These are phyloP conservation scores for Oscheius sp. DNA, from an alignment of 2,888 invertebrate species.

Conservation along the genomic window DNA sequence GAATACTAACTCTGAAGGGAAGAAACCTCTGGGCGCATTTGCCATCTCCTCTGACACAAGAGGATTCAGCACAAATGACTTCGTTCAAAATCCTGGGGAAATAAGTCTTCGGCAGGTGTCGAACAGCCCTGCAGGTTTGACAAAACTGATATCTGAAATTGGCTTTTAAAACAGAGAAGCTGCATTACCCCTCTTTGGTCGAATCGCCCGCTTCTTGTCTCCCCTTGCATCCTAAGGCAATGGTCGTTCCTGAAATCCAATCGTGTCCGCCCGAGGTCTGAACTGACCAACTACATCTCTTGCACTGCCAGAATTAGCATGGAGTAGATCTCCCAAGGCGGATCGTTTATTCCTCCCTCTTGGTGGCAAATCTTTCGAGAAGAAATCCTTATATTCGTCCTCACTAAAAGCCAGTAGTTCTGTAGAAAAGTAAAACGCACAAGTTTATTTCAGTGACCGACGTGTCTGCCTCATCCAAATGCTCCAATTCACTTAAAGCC, in stretches of 20 bases:
- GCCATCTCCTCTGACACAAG: slow-evolving; percentile 52
- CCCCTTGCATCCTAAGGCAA: slow-evolving; percentile 55
- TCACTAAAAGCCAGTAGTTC: neutral
- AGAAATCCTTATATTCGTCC: too few relatives aligned
- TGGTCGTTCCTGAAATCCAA: slow-evolving; percentile 53
- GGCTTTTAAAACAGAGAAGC: neutral
- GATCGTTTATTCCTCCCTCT: neutral
- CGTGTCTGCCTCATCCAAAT: neutral
- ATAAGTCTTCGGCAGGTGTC: slow-evolving; percentile 48
- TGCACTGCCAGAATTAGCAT: slow-evolving; percentile 17
- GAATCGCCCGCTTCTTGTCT: slow-evolving; percentile 7
- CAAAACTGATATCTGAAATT: slow-evolving; percentile 28
- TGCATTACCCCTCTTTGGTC: slow-evolving; percentile 24
- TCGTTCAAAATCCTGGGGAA: slow-evolving; percentile 58
- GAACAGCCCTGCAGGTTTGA: slow-evolving; percentile 28
- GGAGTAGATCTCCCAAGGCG: slow-evolving; percentile 6
- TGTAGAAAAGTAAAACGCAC: neutral
- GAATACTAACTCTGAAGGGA: slow-evolving; percentile 44
- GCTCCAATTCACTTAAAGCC: slow-evolving; percentile 16
- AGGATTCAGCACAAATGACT: slow-evolving; percentile 49
- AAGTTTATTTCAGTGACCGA: neutral
- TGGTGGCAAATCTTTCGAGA: neutral
- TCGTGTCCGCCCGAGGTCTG: too few relatives aligned
- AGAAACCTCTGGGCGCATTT: slow-evolving; percentile 55
- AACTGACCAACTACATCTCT: slow-evolving; percentile 16